phyloP scores from a whole-genome alignment of 2,797 vertebrate genomes.

The Centropyge bicolor region DNA sequence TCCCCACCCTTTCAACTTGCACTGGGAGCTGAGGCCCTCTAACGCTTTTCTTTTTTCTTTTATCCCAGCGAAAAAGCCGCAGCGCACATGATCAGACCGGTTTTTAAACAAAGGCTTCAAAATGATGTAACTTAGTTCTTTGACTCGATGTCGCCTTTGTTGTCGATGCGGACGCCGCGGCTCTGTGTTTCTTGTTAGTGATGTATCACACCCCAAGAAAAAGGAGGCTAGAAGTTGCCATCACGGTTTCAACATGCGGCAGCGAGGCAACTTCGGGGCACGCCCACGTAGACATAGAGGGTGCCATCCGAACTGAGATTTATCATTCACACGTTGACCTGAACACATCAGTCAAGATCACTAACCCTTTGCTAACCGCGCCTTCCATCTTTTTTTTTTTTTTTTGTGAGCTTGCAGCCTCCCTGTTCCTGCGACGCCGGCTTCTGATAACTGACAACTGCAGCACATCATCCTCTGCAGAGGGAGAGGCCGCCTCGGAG shows the following conservation, averaged over 20 bases:
- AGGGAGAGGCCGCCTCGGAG: conserved; percentile 49
- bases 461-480: conserved; percentile 56
- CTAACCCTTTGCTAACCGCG: conserved; percentile 18
- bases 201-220: conserved; percentile 24
- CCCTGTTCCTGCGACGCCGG: conserved; percentile 23
- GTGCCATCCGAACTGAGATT: conserved; percentile 14
- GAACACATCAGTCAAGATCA: conserved; percentile 29
- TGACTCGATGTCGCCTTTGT: conserved; percentile 64
- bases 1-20: conserved; percentile 68
- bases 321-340: background rate
- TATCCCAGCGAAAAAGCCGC: background rate
- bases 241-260: conserved; percentile 38
- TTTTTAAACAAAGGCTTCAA: conserved; percentile 71
- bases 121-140: conserved; percentile 72
- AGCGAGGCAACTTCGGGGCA: conserved; percentile 24
- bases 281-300: background rate
- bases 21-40: conserved; percentile 63
- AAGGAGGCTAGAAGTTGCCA: conserved; percentile 43
- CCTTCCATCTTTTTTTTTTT: conserved; percentile 38
- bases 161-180: conserved; percentile 42
- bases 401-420: conserved; percentile 35
- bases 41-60: conserved; percentile 31
- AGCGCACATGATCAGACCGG: conserved; percentile 59
- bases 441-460: conserved; percentile 57
- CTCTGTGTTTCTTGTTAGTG: conserved; percentile 49